These are phyloP conservation scores for Andinoacara biseriatus DNA, from an alignment of 2,113 vertebrate species.

Conservation along the genomic window DNA sequence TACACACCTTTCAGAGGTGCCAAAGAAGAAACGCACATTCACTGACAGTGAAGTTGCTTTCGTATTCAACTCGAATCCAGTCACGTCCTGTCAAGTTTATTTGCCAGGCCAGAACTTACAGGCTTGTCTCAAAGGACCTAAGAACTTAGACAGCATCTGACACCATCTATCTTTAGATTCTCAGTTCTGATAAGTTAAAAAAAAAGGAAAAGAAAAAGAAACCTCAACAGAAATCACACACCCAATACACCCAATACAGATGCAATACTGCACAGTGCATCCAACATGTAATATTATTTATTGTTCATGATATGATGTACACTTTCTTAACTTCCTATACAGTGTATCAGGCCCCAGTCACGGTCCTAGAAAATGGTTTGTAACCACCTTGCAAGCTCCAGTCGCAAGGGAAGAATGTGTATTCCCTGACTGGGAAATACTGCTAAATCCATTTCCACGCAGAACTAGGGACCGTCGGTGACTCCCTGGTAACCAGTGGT, in stretches of 20 bases:
- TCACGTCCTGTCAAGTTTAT: constrained; percentile 38
- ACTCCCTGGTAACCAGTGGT: no score
- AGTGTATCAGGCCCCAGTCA: background rate
- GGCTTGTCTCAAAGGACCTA: constrained; percentile 40
- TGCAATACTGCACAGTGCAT: background rate
- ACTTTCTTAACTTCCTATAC: background rate
- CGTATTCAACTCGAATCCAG: constrained; percentile 30
- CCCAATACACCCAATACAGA: background rate
- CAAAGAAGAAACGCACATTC: constrained; percentile 3
- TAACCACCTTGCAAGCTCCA: background rate
- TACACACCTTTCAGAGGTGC: constrained; percentile 24
- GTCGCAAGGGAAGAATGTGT: background rate
- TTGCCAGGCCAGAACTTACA: constrained; percentile 15
- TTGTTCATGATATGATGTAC: no score
- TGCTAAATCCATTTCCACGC: no score
- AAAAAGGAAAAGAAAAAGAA: background rate
- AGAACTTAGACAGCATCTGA: constrained; percentile 18
- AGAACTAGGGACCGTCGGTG: no score
- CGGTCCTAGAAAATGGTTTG: background rate
- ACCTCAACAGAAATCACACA: background rate
- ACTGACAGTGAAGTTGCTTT: constrained; percentile 31
- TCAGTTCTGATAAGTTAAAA: background rate
- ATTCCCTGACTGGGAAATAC: background rate
- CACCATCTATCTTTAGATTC: constrained; percentile 1
- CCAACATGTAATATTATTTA: background rate